Evolutionary conservation across 1,140 invertebrate species (phyloP), one percentile per base, ranked within the genome.

Genomic region (Lerema accius): DNA sequence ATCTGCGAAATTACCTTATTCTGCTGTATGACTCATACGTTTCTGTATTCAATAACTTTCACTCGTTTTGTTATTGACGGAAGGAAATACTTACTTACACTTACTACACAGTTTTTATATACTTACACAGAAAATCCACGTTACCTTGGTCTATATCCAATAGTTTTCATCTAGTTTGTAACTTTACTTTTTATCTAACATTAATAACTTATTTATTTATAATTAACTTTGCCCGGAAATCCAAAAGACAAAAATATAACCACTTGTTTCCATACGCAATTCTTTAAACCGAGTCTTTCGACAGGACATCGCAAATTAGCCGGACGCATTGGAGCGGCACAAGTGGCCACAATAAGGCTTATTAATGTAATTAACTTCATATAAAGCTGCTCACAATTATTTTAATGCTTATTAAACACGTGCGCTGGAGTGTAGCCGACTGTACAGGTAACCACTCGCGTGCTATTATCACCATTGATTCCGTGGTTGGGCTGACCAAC

Each of bases 331-430:
- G 79, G 75, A 72, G 78, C 80, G 72, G 60, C 55, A 63, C 76
- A 64, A 63, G 68, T 70, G 69, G 78, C 80, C 80, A 69, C 82
- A 84, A 85, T 61, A 64, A 60, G 45, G 69, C 72, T 78, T 75
- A 85, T 89, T 86, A 84, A 80, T 73, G 72, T 87, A 84, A 89
- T 89, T 87, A 82, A 82, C 73, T 79, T 74, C 56, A 81, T 82
- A 89, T 87, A 87, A 89, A 87, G 86, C 82, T 81, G 73, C 82
- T 70, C 67, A 64, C 71, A 80, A 83, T 86, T 85, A 85, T 78
- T 85, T 81, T 82, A 84, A 85, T 85, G 83, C 71, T 81, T 73
- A 87, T 87, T 84, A 87, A 89, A 82, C 86, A 87, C 86, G 86
- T 87, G 84, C 71, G 71, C 63, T 65, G 71, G 69, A 71, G 76